Percentiles rank a stretch among this genome's conserved stretches.
These are phyloP conservation scores for Caenorhabditis afra DNA, from an alignment of 2,888 invertebrate species.

Conservation along the genomic window DNA sequence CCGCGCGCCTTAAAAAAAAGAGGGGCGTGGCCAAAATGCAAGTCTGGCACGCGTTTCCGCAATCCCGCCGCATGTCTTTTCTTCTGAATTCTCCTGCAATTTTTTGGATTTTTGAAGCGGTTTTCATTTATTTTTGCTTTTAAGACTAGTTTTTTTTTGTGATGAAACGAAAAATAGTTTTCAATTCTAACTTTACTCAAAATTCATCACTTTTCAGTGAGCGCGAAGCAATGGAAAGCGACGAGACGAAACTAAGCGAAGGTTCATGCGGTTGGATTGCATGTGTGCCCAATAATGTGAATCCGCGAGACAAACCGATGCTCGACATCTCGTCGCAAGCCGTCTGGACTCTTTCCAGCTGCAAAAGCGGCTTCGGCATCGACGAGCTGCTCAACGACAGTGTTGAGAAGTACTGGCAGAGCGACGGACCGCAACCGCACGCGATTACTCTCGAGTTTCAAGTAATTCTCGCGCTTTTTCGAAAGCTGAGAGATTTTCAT, in stretches of 20 bases:
- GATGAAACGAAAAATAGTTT: no score
- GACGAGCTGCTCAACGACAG: slow-evolving; percentile 95
- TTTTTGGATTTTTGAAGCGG: no score
- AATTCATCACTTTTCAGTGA: no score
- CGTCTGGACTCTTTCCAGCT: slow-evolving; percentile 97
- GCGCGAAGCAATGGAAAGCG: neutral
- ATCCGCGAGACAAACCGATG: slow-evolving; percentile 81
- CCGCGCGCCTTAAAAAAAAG: no score
- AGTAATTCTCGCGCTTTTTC: slow-evolving; percentile 8
- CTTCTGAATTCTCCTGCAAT: no score
- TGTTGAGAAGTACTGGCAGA: slow-evolving; percentile 99
- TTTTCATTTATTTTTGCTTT: no score
- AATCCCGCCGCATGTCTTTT: no score
- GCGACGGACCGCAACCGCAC: slow-evolving; percentile 98
- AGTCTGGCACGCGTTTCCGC: no score
- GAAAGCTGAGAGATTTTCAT: no score
- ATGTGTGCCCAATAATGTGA: slow-evolving; percentile 58
- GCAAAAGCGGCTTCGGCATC: slow-evolving; percentile 98
- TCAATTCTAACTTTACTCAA: no score
- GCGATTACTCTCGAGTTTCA: slow-evolving; percentile 88
- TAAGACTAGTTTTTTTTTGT: no score
- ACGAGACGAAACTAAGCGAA: slow-evolving; percentile 37
- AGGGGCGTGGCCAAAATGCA: no score
- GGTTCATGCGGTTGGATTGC: slow-evolving; percentile 60
- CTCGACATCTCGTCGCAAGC: slow-evolving; percentile 93